A percentile compares a stretch with the other conserved stretches of the same genome.
These are phyloP conservation scores for Drosophila nigrodunni DNA, from an alignment of 1,140 invertebrate genomes.

Conservation along the genomic window DNA sequence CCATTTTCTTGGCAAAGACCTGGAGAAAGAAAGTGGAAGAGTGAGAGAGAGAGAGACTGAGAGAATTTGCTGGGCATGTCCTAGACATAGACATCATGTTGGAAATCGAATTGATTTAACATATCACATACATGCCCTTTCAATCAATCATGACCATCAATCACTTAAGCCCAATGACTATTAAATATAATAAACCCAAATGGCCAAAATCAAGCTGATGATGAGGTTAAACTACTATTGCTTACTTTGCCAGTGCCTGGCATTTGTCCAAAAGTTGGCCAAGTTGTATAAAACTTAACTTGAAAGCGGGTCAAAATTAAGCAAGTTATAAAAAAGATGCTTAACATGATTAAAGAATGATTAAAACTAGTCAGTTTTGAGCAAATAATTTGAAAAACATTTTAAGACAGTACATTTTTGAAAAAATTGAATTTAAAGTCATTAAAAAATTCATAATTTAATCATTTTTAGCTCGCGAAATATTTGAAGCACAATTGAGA, in stretches of 20 bases:
- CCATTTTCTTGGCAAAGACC: background rate
- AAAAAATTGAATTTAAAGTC: too few relatives aligned
- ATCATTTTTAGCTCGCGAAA: too few relatives aligned
- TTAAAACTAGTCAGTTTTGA: background rate
- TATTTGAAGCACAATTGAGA: too few relatives aligned
- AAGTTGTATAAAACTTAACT: background rate
- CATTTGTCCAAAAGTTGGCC: background rate
- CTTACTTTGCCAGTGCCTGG: background rate
- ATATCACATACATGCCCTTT: slow-evolving; percentile 27
- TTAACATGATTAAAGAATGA: background rate
- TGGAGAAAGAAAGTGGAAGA: background rate
- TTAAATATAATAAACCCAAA: slow-evolving; percentile 27
- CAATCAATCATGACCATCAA: slow-evolving; percentile 43
- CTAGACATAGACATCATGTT: slow-evolving; percentile 9
- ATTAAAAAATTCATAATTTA: too few relatives aligned
- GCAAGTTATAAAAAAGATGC: background rate
- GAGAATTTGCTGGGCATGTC: slow-evolving; percentile 2
- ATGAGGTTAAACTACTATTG: slow-evolving; percentile 5
- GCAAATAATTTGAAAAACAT: too few relatives aligned
- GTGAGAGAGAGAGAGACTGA: background rate
- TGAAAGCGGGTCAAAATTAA: background rate
- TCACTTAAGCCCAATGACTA: slow-evolving; percentile 34
- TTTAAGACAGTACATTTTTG: background rate
- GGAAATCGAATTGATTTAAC: slow-evolving; percentile 31
- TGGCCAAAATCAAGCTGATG: background rate